phyloP scores from a whole-genome alignment of 2,797 vertebrate species.

The Muraenolepis orangiensis region DNA sequence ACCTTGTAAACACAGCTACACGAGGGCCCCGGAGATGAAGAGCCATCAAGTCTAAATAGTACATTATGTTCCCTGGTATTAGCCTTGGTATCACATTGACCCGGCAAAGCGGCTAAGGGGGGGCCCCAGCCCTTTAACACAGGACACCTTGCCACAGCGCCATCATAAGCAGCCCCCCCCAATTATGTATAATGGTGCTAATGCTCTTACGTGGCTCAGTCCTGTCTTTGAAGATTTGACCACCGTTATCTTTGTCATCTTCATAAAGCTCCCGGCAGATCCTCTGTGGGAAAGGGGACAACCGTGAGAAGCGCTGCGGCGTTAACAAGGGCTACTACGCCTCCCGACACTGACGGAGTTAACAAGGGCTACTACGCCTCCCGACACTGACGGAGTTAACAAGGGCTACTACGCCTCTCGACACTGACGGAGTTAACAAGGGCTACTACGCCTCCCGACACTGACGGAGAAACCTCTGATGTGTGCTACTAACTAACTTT shows the following conservation, averaged over 20 bases:
- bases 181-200: conserved; percentile 41
- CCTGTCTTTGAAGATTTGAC: conserved; percentile 35
- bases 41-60: conserved; percentile 40
- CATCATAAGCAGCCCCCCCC: conserved; percentile 42
- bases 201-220: conserved; percentile 37
- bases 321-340: neutral
- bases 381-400: too few species aligned
- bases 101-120: conserved; percentile 22
- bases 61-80: conserved; percentile 40
- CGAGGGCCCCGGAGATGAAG: conserved; percentile 54
- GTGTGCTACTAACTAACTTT: too few species aligned
- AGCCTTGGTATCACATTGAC: conserved; percentile 42
- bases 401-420: too few species aligned
- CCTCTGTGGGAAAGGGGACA: conserved; percentile 15
- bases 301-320: conserved; percentile 3
- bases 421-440: neutral
- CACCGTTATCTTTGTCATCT: conserved; percentile 33
- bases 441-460: too few species aligned
- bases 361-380: too few species aligned
- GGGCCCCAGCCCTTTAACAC: conserved; percentile 20
- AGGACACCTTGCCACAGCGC: conserved; percentile 41
- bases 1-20: conserved; percentile 54
- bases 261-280: conserved; percentile 26
- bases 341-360: too few species aligned
- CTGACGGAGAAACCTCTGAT: too few species aligned